A percentile compares a stretch with the other conserved stretches of the same genome.
phyloP scores from a whole-genome alignment of 1,140 invertebrate genomes.

The Cydia fagiglandana region DNA sequence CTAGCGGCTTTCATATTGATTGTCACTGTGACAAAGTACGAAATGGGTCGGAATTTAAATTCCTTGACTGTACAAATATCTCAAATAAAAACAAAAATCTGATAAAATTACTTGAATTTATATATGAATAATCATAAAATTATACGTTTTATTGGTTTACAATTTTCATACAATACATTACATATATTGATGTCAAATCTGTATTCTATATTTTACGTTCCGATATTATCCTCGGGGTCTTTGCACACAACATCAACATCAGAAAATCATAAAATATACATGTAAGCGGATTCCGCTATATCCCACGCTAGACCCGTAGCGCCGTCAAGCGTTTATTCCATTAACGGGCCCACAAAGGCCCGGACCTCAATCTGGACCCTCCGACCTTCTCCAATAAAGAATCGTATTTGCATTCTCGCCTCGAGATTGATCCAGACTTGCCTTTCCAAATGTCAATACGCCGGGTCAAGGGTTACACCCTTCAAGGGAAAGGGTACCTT shows the following conservation, averaged over 20 bases:
- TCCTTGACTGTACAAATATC: too few relatives aligned
- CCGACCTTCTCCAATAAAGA: slow-evolving; percentile 28
- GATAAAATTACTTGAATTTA: too few relatives aligned
- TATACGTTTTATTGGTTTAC: too few relatives aligned
- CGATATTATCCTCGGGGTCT: not conserved
- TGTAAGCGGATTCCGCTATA: slow-evolving; percentile 4
- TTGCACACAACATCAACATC: not conserved
- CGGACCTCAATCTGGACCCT: slow-evolving; percentile 29
- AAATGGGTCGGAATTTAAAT: too few relatives aligned
- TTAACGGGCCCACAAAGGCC: slow-evolving; percentile 29
- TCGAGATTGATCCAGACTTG: slow-evolving; percentile 31
- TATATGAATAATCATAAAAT: too few relatives aligned
- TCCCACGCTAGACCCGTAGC: not conserved
- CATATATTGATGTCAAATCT: too few relatives aligned
- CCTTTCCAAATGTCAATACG: slow-evolving; percentile 30
- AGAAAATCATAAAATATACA: slow-evolving; percentile 19
- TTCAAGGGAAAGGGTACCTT: not conserved
- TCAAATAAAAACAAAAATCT: too few relatives aligned
- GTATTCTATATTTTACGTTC: not conserved
- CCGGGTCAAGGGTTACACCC: slow-evolving; percentile 17
- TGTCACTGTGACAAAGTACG: too few relatives aligned
- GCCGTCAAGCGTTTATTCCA: slow-evolving; percentile 24
- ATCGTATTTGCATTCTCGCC: slow-evolving; percentile 32
- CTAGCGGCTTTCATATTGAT: too few relatives aligned
- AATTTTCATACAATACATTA: too few relatives aligned